Base-by-base conservation (phyloP, 2,888 invertebrate species). In the Leucoma salicis region DNA sequence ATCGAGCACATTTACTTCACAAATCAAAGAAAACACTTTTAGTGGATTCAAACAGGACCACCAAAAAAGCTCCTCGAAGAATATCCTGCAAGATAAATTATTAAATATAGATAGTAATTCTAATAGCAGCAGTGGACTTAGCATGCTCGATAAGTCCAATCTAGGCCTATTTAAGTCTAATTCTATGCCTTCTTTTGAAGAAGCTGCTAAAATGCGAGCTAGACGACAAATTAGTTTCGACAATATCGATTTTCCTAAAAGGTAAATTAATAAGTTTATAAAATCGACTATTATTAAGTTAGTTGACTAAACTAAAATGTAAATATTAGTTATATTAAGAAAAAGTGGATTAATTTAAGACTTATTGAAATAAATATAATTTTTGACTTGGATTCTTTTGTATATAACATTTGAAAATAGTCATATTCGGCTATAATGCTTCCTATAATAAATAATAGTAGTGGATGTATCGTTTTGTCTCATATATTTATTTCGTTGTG, bases 191-290 rank as follows among this genome's bases (percentile, higher is more conserved):
- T 86, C 80, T 0, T 90, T 81, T 47, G 88, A 82, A 53, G 90
- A 86, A 50, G 82, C 80, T 1, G 81, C 82, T 15, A 90, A 86
- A 63, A 83, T 90, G 70, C 86, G 91, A 57, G 92, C 91, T 1
- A 78, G 92, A 11, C 77, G 92, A 21, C 92, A 92, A 67, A 92
- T 92, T 61, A 90, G 90, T 61, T 92, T 92, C 63, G 92, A 92
- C 69, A 91, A 89, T 67, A 65, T 86, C 21, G 88, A 89, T 46
- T 85, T 87, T 45, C 82, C 86, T 34, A 87, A 84, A 52, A 82
- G 90, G 67, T 90, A 85, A 31, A 31, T 31, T 5, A 16, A 14
- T 29, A 15, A 4, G 16, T 1, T 33, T 28, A 16, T 37, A 33
- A 25, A 31, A 29, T 36, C 39, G 11, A 39, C 11, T 7, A 31